Evolutionary conservation across 2,888 invertebrate genomes (phyloP).

Genomic region (Ormia ochracea): DNA sequence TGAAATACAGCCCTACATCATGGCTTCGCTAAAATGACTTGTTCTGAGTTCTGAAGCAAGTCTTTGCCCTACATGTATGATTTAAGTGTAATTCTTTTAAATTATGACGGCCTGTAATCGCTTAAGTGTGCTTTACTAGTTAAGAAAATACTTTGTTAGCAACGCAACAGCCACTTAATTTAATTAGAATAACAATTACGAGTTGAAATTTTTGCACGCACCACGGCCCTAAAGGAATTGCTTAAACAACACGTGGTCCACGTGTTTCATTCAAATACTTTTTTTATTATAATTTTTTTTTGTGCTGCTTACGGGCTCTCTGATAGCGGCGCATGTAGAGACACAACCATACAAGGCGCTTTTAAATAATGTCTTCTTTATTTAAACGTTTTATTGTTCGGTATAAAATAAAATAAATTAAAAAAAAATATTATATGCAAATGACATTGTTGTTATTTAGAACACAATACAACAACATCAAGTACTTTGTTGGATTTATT

Average conservation of each 20-base stretch:
- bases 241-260: slow-evolving; percentile 28
- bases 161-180: neutral
- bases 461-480: slow-evolving; percentile 1
- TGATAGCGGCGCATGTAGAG: neutral
- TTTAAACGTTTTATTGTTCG: slow-evolving; percentile 8
- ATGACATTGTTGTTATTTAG: slow-evolving; percentile 12
- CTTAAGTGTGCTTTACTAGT: neutral
- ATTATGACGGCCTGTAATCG: too few species aligned
- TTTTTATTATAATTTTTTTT: neutral
- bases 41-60: too few species aligned
- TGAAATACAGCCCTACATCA: too few species aligned
- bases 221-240: slow-evolving; percentile 16
- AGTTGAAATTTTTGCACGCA: neutral
- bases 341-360: neutral
- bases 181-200: neutral
- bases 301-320: neutral
- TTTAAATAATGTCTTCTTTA: slow-evolving; percentile 7
- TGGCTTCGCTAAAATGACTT: too few species aligned
- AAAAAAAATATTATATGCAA: neutral
- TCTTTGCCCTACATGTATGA: too few species aligned
- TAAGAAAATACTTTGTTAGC: neutral
- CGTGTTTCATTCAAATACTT: slow-evolving; percentile 28
- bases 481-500: slow-evolving; percentile 12
- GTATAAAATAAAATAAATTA: neutral
- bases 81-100: too few species aligned